These are phyloP conservation scores for Glaucomys volans DNA, from an alignment of 2,113 vertebrate genomes.

Conservation along the genomic window DNA sequence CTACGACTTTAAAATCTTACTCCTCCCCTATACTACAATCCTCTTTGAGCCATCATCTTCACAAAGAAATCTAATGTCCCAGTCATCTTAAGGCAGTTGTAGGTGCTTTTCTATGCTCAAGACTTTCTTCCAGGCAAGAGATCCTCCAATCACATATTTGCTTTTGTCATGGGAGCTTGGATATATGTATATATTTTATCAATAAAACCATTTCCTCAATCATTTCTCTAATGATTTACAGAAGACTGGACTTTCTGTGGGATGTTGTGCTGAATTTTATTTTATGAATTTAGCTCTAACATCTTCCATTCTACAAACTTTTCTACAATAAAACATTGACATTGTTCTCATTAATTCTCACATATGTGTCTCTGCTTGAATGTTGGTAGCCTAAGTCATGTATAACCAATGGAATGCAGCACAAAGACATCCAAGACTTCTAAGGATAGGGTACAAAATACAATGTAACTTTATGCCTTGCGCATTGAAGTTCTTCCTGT, in stretches of 20 bases:
- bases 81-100: not conserved
- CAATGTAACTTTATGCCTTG: not conserved
- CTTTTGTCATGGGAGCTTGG: not conserved
- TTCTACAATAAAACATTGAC: not conserved
- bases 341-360: not conserved
- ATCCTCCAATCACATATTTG: not conserved
- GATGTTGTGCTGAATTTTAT: not conserved
- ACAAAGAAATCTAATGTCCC: not conserved
- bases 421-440: not conserved
- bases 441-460: not conserved
- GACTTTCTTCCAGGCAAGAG: not conserved
- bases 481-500: not conserved
- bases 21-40: fast-evolving
- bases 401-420: not conserved
- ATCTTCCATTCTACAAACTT: not conserved
- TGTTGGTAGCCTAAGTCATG: not conserved
- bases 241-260: not conserved
- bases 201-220: not conserved
- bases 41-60: not conserved
- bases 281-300: not conserved
- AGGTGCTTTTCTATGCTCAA: not conserved
- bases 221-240: not conserved
- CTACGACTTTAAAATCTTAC: not conserved
- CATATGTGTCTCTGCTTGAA: not conserved
- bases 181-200: not conserved